Conservation (phyloP, 2,113 vertebrate species). For the Guaruba guarouba region DNA sequence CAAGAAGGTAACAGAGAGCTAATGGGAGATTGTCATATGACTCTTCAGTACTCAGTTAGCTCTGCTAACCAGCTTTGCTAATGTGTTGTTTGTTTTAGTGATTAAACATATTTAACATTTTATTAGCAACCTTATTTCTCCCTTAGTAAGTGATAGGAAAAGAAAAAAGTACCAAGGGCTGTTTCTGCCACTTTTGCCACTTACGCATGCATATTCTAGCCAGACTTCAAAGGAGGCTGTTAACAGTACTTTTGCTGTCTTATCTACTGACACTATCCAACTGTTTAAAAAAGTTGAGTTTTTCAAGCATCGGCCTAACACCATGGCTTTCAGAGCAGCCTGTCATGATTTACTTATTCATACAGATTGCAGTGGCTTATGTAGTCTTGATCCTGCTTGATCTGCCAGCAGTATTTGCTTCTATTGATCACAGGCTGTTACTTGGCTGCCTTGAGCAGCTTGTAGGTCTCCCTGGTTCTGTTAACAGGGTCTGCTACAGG, state of each 20-base stretch:
- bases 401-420: slow-evolving; percentile 62
- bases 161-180: background rate
- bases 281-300: slow-evolving; percentile 29
- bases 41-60: background rate
- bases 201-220: background rate
- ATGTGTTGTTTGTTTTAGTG: background rate
- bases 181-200: background rate
- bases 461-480: slow-evolving; percentile 46
- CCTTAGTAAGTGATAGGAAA: background rate
- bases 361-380: slow-evolving; percentile 65
- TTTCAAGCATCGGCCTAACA: slow-evolving; percentile 19
- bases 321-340: slow-evolving; percentile 19
- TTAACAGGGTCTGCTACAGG: background rate
- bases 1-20: background rate
- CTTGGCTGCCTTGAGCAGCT: slow-evolving; percentile 57
- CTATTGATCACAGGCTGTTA: slow-evolving; percentile 64
- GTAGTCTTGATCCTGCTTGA: slow-evolving; percentile 65
- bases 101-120: background rate
- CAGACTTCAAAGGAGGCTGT: background rate
- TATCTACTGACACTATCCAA: background rate
- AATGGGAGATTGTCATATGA: background rate
- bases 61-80: background rate
- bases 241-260: background rate
- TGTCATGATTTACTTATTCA: slow-evolving; percentile 62
- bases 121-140: background rate